phyloP scores from a whole-genome alignment of 2,888 invertebrate species.

The Drosophila rubida region DNA sequence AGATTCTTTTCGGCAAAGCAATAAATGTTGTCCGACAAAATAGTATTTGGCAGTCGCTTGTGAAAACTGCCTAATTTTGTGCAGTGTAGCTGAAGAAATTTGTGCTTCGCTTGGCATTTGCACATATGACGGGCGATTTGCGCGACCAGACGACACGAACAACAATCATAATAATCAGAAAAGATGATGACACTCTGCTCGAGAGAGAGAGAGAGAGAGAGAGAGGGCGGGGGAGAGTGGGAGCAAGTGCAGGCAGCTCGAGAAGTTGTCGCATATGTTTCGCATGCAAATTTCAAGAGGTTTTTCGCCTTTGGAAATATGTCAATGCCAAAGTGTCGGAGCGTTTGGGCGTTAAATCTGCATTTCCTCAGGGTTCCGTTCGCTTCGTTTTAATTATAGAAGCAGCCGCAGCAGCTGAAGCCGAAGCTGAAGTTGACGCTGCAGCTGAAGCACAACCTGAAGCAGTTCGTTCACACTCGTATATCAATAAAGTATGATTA shows the following conservation, averaged over 20 bases:
- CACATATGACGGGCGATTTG: slow-evolving; percentile 28
- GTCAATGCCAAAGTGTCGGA: slow-evolving; percentile 64
- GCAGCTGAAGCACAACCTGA: too few species aligned
- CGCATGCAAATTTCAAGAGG: slow-evolving; percentile 56
- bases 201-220: neutral
- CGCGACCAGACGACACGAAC: slow-evolving; percentile 7
- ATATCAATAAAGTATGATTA: slow-evolving; percentile 36
- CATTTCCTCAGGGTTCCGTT: slow-evolving; percentile 64
- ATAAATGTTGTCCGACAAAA: too few species aligned
- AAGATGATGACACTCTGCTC: slow-evolving; percentile 19
- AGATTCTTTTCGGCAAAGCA: too few species aligned
- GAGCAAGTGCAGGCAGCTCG: neutral
- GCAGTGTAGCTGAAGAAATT: slow-evolving; percentile 14
- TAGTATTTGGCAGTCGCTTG: neutral
- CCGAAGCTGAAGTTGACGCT: too few species aligned
- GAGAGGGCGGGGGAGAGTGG: neutral
- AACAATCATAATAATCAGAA: slow-evolving; percentile 10
- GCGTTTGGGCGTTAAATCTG: slow-evolving; percentile 59
- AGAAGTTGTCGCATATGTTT: slow-evolving; percentile 26
- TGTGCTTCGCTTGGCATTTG: slow-evolving; percentile 16
- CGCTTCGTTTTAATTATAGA: slow-evolving; percentile 58
- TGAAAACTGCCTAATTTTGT: neutral
- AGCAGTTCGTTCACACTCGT: neutral
- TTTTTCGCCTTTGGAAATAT: slow-evolving; percentile 53
- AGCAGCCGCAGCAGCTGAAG: neutral